These are phyloP conservation scores for Habropoda laboriosa DNA, from an alignment of 1,140 invertebrate species.

Conservation along the genomic window DNA sequence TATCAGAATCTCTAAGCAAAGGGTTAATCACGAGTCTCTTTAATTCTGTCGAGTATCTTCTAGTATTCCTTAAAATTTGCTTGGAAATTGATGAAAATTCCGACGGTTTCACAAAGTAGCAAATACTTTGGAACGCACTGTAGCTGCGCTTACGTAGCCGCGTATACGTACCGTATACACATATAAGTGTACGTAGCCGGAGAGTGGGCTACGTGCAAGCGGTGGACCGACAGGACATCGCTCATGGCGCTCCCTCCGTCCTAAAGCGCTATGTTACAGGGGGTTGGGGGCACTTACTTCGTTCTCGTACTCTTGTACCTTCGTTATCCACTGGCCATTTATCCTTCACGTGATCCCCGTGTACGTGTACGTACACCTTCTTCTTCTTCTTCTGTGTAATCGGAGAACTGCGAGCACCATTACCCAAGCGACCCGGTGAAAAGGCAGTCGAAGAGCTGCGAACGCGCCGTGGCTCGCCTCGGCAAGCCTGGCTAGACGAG, in stretches of 20 bases:
- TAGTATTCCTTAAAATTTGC: background rate
- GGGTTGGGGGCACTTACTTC: slow-evolving; percentile 71
- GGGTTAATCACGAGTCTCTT: no score
- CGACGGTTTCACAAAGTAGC: background rate
- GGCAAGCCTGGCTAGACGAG: slow-evolving; percentile 32
- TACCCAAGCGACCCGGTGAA: slow-evolving; percentile 59
- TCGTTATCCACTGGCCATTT: slow-evolving; percentile 78
- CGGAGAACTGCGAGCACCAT: slow-evolving; percentile 72
- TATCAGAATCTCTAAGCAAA: no score
- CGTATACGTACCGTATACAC: background rate
- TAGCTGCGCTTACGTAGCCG: slow-evolving; percentile 2
- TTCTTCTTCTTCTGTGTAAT: slow-evolving; percentile 67
- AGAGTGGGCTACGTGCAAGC: slow-evolving; percentile 65
- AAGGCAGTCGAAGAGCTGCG: slow-evolving; percentile 54
- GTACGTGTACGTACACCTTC: slow-evolving; percentile 57
- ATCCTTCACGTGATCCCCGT: slow-evolving; percentile 68
- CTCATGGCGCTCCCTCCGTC: slow-evolving; percentile 74
- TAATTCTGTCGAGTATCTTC: background rate
- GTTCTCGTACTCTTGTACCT: slow-evolving; percentile 76
- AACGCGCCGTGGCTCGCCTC: slow-evolving; percentile 37
- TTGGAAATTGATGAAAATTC: background rate
- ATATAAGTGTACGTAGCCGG: slow-evolving; percentile 38
- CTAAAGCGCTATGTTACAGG: slow-evolving; percentile 67
- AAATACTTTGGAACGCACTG: slow-evolving; percentile 31
- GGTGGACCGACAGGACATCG: slow-evolving; percentile 73